phyloP scores from a whole-genome alignment of 2,797 vertebrate species.

The Phyllotis vaccarum region DNA sequence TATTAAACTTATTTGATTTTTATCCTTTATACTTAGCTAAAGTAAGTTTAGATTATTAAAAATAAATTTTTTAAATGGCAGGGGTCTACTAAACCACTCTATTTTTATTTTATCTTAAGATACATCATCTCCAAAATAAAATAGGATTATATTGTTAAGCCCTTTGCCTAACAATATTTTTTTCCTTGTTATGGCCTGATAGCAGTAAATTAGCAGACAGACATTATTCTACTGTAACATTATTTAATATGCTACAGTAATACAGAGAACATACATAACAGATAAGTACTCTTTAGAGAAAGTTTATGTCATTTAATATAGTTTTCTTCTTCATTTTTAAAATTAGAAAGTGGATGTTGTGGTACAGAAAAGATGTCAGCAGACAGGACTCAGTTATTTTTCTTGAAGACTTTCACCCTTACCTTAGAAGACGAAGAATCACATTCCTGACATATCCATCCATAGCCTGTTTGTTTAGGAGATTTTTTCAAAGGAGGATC shows the following conservation, averaged over 20 bases:
- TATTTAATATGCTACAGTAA: constrained; percentile 36
- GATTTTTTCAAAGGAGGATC: constrained; percentile 99
- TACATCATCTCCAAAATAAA: constrained; percentile 54
- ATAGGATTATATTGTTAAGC: constrained; percentile 30
- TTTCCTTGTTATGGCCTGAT: background rate
- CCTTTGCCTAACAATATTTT: constrained; percentile 16
- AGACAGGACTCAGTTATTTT: background rate
- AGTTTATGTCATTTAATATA: constrained; percentile 33
- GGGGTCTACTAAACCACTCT: background rate
- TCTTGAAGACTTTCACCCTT: constrained; percentile 76
- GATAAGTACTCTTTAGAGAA: constrained; percentile 26
- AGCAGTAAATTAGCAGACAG: background rate
- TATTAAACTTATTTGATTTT: constrained; percentile 28
- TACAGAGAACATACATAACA: background rate
- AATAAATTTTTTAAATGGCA: background rate
- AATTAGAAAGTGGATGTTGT: background rate
- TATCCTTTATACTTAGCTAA: constrained; percentile 35
- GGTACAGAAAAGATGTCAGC: background rate
- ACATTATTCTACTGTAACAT: background rate
- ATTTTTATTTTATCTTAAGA: constrained; percentile 40
- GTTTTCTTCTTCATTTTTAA: constrained; percentile 40
- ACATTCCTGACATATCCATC: constrained; percentile 99
- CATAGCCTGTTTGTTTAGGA: constrained; percentile 98
- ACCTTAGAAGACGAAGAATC: constrained; percentile 98
- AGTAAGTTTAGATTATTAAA: constrained; percentile 47